Conservation (phyloP, 2,888 invertebrate species). For the Orchestes rusci region DNA sequence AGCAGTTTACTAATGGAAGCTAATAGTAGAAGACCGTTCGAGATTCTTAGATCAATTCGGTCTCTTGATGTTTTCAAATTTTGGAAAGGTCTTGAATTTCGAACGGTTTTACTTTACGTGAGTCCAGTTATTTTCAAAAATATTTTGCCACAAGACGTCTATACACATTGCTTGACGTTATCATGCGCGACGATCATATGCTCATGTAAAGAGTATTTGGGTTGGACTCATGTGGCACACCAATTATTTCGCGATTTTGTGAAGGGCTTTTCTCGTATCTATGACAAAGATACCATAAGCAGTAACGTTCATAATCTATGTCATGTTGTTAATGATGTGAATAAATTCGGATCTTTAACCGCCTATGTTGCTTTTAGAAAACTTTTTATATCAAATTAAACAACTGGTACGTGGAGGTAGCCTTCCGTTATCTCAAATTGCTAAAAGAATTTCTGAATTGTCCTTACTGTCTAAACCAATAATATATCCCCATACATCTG, state of each 20-base stretch:
- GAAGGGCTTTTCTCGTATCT: too few species aligned
- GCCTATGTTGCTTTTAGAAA: not conserved
- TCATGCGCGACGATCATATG: conserved; percentile 4
- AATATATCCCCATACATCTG: not conserved
- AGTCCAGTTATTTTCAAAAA: conserved; percentile 6
- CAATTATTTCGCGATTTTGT: too few species aligned
- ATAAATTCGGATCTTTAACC: not conserved
- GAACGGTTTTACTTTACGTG: conserved; percentile 5
- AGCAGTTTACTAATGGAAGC: not conserved
- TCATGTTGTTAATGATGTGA: conserved; percentile 8
- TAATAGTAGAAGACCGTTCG: conserved; percentile 3
- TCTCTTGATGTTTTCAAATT: conserved; percentile 6
- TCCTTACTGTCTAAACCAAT: not conserved
- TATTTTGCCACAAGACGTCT: conserved; percentile 4
- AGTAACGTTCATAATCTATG: conserved; percentile 9
- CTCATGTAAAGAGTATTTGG: conserved; percentile 7
- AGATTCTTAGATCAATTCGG: conserved; percentile 3
- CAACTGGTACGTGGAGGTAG: too few species aligned
- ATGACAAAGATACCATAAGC: conserved; percentile 9
- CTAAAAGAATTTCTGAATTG: not conserved
- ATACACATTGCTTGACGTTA: conserved; percentile 7
- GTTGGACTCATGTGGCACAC: not conserved
- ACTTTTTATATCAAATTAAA: not conserved
- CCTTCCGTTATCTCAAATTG: not conserved
- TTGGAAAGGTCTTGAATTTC: conserved; percentile 8